phyloP scores from a whole-genome alignment of 2,113 vertebrate species.

The Meleagris gallopavo region DNA sequence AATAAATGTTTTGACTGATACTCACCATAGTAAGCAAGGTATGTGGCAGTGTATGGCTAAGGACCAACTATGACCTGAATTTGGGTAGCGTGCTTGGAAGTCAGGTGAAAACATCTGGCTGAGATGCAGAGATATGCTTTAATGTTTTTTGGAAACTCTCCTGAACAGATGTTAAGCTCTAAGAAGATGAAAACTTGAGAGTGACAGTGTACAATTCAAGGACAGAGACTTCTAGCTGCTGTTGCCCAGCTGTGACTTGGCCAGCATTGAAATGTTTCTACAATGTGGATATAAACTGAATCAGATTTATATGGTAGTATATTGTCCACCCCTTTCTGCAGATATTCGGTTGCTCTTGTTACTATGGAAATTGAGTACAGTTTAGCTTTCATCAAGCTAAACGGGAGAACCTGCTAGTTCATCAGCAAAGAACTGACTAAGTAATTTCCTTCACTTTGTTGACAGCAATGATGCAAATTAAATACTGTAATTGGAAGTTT shows the following conservation, averaged over 20 bases:
- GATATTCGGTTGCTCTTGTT: background rate
- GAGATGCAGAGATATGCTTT: background rate
- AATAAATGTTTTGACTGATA: background rate
- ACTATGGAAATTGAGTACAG: background rate
- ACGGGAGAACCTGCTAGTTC: slow-evolving; percentile 82
- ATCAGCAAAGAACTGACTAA: slow-evolving; percentile 86
- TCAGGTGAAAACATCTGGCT: background rate
- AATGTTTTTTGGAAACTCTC: background rate
- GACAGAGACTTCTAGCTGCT: background rate
- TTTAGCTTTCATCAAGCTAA: background rate
- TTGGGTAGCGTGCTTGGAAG: background rate
- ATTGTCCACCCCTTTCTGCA: background rate
- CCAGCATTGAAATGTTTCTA: background rate
- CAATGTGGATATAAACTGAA: background rate
- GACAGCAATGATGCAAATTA: background rate
- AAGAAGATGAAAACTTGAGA: background rate
- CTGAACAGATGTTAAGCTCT: background rate
- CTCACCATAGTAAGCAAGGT: background rate
- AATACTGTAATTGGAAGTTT: background rate
- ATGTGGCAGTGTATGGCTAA: background rate
- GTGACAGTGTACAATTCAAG: background rate
- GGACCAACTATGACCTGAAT: background rate
- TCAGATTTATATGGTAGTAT: accelerated
- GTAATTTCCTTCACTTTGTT: slow-evolving; percentile 39
- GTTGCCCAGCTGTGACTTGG: background rate